Base-by-base conservation (phyloP, 2,113 vertebrate species). In the Erpornis zantholeuca region DNA sequence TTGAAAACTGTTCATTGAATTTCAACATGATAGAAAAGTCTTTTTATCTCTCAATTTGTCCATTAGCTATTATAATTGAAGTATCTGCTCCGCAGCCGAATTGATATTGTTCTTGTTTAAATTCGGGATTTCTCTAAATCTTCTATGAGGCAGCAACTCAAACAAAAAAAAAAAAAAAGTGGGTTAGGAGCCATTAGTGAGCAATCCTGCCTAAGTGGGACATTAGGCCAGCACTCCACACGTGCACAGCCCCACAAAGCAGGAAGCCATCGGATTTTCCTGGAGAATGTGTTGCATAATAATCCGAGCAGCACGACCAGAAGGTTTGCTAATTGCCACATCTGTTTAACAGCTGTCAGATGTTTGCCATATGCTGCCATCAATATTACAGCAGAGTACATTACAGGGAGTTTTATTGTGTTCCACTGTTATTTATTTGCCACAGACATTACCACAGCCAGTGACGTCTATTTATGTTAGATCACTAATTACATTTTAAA, bases 261-360 rank as follows among this genome's bases (percentile, higher is more conserved):
- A 96, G 91, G 91, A 94, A 97, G 90, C 38, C 75, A 36, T 90
- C 94, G 97, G 65, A 94, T 97, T 96, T 91, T 97, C 94, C 98
- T 86, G 90, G 69, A 79, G 97, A 98, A 94, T 53, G 82, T 95
- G 97, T 97, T 98, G 98, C 97, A 97, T 91, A 96, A 97, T 96
- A 82, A 98, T 95, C 95, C 81, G 92, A 97, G 93, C 97, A 98
- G 97, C 97, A 70, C 93, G 97, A 89, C 98, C 98, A 98, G 97
- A 97, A 98, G 98, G 98, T 98, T 98, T 97, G 98, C 98, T 98
- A 98, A 98, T 99, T 99, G 98, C 97, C 98, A 98, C 98, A 98
- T 98, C 98, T 98, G 98, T 97, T 98, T 96, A 98, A 92, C 98
- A 98, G 98, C 97, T 98, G 98, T 98, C 98, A 98, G 98, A 97